Evolutionary conservation across 2,113 vertebrate species (phyloP), one percentile per base, ranked within the genome.

Genomic region (Seriola aureovittata): DNA sequence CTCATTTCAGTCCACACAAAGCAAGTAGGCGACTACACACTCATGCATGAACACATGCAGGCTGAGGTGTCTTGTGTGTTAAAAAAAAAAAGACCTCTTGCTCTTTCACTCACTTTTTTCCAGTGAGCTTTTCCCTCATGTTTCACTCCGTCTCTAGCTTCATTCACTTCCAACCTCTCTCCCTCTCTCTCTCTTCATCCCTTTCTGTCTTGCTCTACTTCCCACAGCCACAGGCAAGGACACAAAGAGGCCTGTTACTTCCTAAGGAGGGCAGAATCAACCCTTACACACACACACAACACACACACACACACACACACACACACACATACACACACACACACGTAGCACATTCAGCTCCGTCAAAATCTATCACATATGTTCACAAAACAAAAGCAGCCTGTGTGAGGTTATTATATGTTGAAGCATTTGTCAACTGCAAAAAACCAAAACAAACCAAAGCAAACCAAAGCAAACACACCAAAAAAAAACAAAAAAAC

Each of bases 171-270:
- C 25, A 21, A 44, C 40, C 71, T 14, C 46, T 25, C 17, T 69
- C 9, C 2, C 17, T 34, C 38, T 23, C 46, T 55, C 62, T 25
- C 62, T 13, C 52, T 66, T 12, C 10, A 17, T 78, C 75, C 59
- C 75, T 75, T 59, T 57, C 60, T 2, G 81, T 78, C 80, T 83
- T 66, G 84, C 89, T 90, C 91, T 85, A 89, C 71, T 89, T 92
- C 85, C 62, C 79, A 65, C 66, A 84, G 87, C 89, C 81, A 79
- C 75, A 75, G 88, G 86, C 85, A 91, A 92, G 83, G 89, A 91
- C 83, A 72, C 71, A 54, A 34, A 2, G 68, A 67, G 46, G 82
- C 73, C 72, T 54, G 66, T 42, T 59, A 36, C 82, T 75, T 78
- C 74, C 71, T 65, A 85, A 91, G 78, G 82, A 89, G 88, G 84